phyloP scores from a whole-genome alignment of 2,113 vertebrate species.

The Urocitellus parryii region DNA sequence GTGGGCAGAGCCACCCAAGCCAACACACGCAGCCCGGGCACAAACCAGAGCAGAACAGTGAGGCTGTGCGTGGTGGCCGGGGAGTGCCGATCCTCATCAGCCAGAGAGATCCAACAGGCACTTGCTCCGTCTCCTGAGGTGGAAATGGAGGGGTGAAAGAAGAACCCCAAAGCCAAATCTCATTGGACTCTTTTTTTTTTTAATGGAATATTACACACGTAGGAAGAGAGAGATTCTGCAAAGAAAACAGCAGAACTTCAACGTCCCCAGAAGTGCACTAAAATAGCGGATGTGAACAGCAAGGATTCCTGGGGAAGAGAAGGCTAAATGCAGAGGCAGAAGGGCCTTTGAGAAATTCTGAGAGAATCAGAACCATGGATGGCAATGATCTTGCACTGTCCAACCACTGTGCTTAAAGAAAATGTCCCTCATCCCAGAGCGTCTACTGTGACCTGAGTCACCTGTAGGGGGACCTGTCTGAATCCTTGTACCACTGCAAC shows the following conservation, averaged over 20 bases:
- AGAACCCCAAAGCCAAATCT: slow-evolving; percentile 66
- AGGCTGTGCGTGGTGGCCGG: background rate
- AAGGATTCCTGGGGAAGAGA: slow-evolving; percentile 67
- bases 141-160: slow-evolving; percentile 63
- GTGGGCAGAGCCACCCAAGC: background rate
- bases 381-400: background rate
- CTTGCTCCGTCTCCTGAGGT: slow-evolving; percentile 58
- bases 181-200: slow-evolving; percentile 21
- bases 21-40: rapidly evolving
- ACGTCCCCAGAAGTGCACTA: slow-evolving; percentile 32
- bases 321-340: background rate
- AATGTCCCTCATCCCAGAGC: background rate
- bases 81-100: background rate
- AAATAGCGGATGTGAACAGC: background rate
- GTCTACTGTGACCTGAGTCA: background rate
- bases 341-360: background rate
- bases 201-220: background rate
- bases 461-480: background rate
- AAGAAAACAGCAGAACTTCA: slow-evolving; percentile 66
- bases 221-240: background rate
- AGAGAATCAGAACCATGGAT: slow-evolving; percentile 43
- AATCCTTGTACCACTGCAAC: slow-evolving; percentile 24
- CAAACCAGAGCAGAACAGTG: background rate
- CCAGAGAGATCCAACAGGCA: background rate
- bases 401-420: slow-evolving; percentile 23